Evolutionary conservation across 2,888 invertebrate species (phyloP).

Genomic region (Morinoia aosen): DNA sequence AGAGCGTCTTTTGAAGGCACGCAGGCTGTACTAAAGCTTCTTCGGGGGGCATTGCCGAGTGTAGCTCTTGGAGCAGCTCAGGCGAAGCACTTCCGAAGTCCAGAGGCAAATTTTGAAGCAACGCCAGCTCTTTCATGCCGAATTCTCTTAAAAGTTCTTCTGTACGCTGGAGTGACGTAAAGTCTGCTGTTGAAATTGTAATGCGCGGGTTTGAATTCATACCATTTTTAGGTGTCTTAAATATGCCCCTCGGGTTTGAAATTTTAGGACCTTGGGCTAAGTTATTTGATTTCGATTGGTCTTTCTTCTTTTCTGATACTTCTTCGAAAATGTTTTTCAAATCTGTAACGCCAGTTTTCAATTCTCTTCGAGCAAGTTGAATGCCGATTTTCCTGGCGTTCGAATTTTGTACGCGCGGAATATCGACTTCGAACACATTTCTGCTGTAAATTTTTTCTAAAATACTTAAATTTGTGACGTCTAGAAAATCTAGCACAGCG

Average conservation of each 20-base stretch:
- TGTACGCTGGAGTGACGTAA: not conserved
- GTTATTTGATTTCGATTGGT: not conserved
- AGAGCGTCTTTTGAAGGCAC: constrained; percentile 60
- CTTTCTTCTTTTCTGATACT: not conserved
- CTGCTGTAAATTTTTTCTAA: not conserved
- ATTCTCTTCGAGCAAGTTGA: not conserved
- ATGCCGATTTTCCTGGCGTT: not conserved
- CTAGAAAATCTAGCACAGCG: not conserved
- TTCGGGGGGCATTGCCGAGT: constrained; percentile 53
- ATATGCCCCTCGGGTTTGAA: not conserved
- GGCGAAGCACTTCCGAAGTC: not conserved
- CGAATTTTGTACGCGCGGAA: not conserved
- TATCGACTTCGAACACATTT: not conserved
- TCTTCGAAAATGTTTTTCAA: not conserved
- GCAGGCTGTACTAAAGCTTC: constrained; percentile 38
- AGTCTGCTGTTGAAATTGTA: not conserved
- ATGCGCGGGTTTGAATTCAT: not conserved
- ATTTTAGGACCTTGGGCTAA: not conserved
- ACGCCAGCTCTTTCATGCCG: not conserved
- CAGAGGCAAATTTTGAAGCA: not conserved
- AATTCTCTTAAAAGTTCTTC: not conserved
- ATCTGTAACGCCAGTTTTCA: not conserved
- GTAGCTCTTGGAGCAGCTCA: constrained; percentile 42
- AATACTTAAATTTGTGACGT: not conserved
- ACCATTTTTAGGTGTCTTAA: not conserved